phyloP scores from a whole-genome alignment of 2,113 vertebrate species.

The Stegostoma tigrinum region DNA sequence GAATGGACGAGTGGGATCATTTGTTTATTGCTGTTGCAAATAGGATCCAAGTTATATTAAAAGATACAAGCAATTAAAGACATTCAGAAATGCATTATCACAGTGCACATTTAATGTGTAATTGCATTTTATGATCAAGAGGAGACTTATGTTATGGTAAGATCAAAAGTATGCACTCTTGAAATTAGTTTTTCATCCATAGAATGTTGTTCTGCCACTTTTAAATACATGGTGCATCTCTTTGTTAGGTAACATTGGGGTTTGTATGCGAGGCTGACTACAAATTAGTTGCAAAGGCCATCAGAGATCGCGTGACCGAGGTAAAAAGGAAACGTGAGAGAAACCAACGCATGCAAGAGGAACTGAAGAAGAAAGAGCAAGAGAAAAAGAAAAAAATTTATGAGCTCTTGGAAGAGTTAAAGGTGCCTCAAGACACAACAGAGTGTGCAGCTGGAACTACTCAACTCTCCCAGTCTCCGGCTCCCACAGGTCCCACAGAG shows the following conservation, averaged over 20 bases:
- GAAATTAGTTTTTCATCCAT: background rate
- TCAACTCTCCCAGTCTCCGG: background rate
- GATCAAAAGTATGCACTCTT: background rate
- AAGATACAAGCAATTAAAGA: background rate
- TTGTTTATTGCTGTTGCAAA: background rate
- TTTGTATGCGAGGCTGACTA: slow-evolving; percentile 83
- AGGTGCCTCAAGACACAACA: slow-evolving; percentile 41
- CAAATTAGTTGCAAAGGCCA: slow-evolving; percentile 78
- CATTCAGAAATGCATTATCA: background rate
- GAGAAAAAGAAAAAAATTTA: slow-evolving; percentile 43
- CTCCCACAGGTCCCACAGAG: slow-evolving; percentile 49
- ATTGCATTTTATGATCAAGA: background rate
- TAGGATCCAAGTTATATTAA: background rate
- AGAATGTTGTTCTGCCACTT: background rate
- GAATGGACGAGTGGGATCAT: background rate
- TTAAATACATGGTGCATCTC: background rate
- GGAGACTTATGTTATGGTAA: background rate
- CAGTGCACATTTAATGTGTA: background rate
- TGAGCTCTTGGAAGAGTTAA: slow-evolving; percentile 48
- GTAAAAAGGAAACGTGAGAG: slow-evolving; percentile 80
- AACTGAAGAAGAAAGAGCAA: slow-evolving; percentile 38
- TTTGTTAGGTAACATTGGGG: slow-evolving; percentile 72
- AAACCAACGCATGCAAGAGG: slow-evolving; percentile 53
- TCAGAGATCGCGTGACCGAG: slow-evolving; percentile 70
- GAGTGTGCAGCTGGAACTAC: slow-evolving; percentile 36